Evolutionary conservation across 1,140 invertebrate species (phyloP), one percentile per base, ranked within the genome.

Genomic region (Conus betulinus): DNA sequence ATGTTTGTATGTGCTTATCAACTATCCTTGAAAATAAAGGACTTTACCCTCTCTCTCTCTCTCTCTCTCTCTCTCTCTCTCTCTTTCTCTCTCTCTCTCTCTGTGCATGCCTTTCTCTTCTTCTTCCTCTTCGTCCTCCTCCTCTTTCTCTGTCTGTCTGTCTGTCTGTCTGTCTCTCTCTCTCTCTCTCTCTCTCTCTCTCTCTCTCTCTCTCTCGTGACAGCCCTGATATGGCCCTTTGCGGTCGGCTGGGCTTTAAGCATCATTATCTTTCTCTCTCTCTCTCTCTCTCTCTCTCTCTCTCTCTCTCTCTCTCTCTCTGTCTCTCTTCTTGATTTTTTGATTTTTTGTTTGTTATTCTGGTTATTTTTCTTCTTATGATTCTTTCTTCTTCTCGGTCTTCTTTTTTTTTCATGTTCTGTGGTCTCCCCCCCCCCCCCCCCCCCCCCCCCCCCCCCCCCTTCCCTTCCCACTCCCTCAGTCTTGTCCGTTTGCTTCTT

Each of bases 201-300:
- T 57, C 83, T 57, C 53, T 84, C 53, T 60, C 53, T 60, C 53
- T 60, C 53, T 25, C 53, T 84, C 83, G n/a, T n/a, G n/a, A n/a
- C n/a, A n/a, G n/a, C n/a, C n/a, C n/a, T n/a, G n/a, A n/a, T n/a
- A n/a, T n/a, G n/a, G n/a, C n/a, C n/a, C n/a, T n/a, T n/a, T n/a
- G n/a, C n/a, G n/a, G n/a, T n/a, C n/a, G n/a, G n/a, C n/a, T n/a
- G n/a, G n/a, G n/a, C n/a, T n/a, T n/a, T n/a, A n/a, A n/a, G n/a
- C n/a, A n/a, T n/a, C n/a, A n/a, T n/a, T n/a, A n/a, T n/a, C n/a
- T n/a, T n/a, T 84, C 83, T 84, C 52, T 57, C 83, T 84, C 83
- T 84, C 83, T 1, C 83, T 57, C 83, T 84, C 83, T 84, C 83
- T 15, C 83, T 84, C 83, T 84, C 83, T 57, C 83, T 84, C 53